Percentiles rank a stretch among this genome's conserved stretches.
Evolutionary conservation across 2,797 vertebrate genomes (phyloP).

Genomic region (Astyanax mexicanus): DNA sequence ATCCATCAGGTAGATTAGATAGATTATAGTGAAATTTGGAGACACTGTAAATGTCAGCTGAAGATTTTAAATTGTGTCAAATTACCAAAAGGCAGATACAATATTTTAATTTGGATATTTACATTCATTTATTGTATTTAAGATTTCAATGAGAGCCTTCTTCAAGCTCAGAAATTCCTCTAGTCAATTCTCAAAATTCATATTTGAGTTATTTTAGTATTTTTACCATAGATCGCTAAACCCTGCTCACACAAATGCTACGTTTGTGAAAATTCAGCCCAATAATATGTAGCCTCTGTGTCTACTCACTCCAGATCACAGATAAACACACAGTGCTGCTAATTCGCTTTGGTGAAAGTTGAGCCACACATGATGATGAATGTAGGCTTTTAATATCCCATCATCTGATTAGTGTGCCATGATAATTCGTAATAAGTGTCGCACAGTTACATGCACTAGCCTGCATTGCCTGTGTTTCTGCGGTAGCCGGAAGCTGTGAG

Average conservation of each 20-base stretch:
- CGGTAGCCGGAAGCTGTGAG: neutral
- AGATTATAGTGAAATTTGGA: too few relatives aligned
- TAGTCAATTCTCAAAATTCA: neutral
- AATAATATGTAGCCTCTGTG: neutral
- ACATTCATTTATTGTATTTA: too few relatives aligned
- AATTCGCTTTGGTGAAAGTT: neutral
- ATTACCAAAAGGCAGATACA: too few relatives aligned
- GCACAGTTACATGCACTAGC: neutral
- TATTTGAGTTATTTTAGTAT: too few relatives aligned
- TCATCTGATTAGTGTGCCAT: constrained; percentile 5
- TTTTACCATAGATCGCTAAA: too few relatives aligned
- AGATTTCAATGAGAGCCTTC: too few relatives aligned
- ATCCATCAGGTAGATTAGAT: too few relatives aligned
- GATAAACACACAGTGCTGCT: neutral
- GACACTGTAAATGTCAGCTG: too few relatives aligned
- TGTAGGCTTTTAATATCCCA: neutral
- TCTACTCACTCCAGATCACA: neutral
- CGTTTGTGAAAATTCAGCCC: neutral
- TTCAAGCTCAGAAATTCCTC: too few relatives aligned
- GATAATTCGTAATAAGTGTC: neutral
- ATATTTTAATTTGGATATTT: too few relatives aligned
- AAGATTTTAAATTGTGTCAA: too few relatives aligned
- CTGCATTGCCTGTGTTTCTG: neutral
- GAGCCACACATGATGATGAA: neutral
- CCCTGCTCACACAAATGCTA: neutral